Percentiles rank a stretch among this genome's conserved stretches.
phyloP scores from a whole-genome alignment of 2,888 invertebrate genomes.

The Drosophila helvetica region DNA sequence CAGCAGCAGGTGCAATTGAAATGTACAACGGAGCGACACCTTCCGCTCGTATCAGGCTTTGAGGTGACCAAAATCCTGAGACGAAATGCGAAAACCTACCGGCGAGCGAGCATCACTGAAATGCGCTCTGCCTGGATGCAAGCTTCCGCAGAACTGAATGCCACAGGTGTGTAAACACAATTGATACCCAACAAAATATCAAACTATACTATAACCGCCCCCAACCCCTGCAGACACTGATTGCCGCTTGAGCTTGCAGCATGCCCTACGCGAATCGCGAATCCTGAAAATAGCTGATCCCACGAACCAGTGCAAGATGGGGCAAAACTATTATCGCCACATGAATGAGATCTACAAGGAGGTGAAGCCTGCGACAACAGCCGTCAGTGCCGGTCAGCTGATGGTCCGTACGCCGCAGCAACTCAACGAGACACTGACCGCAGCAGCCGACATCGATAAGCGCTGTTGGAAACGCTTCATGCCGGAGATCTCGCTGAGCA shows the following conservation, averaged over 20 bases:
- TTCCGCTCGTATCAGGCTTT: constrained; percentile 53
- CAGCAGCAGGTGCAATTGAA: not conserved
- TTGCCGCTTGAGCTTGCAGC: constrained; percentile 62
- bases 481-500: constrained; percentile 70
- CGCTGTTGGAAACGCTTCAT: constrained; percentile 54
- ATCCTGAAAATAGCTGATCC: constrained; percentile 52
- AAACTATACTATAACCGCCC: not conserved
- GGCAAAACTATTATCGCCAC: constrained; percentile 62
- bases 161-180: constrained; percentile 56
- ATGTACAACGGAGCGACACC: not conserved
- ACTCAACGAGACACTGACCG: constrained; percentile 38
- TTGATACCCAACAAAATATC: not conserved
- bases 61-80: constrained; percentile 57
- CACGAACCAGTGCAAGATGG: constrained; percentile 49
- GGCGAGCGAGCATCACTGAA: constrained; percentile 12
- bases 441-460: not conserved
- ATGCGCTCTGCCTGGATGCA: constrained; percentile 67
- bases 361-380: constrained; percentile 7
- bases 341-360: constrained; percentile 58
- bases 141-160: constrained; percentile 56
- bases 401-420: constrained; percentile 48
- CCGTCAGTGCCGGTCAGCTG: constrained; percentile 8
- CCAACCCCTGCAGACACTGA: constrained; percentile 49
- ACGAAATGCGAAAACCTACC: constrained; percentile 50
- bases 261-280: constrained; percentile 55